Evolutionary conservation across 2,113 vertebrate genomes (phyloP).

Genomic region (Marmota flaviventris): DNA sequence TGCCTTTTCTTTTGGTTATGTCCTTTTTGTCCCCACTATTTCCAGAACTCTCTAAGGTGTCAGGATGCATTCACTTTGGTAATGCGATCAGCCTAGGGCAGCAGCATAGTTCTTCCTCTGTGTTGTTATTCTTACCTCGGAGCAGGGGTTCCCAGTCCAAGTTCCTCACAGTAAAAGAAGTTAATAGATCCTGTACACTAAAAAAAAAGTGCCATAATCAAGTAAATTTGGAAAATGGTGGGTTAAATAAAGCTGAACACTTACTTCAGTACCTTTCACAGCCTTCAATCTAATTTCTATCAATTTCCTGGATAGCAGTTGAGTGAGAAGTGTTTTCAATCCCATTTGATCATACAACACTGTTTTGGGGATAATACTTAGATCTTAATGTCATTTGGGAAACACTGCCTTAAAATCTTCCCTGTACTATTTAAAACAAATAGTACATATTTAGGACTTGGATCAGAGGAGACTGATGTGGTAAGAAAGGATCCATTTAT

Average conservation of each 20-base stretch:
- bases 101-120: neutral
- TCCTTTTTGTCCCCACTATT: neutral
- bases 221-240: neutral
- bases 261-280: neutral
- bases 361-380: neutral
- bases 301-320: neutral
- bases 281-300: constrained; percentile 20
- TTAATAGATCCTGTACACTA: neutral
- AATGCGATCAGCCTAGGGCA: neutral
- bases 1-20: neutral
- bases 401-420: neutral
- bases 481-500: neutral
- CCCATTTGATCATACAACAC: neutral
- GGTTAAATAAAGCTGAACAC: constrained; percentile 38
- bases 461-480: neutral
- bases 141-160: neutral
- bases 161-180: neutral
- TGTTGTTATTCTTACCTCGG: neutral
- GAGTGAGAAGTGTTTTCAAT: constrained; percentile 5
- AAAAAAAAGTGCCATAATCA: neutral
- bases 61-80: neutral
- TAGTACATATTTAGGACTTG: neutral
- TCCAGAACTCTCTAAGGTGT: constrained; percentile 7
- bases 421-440: neutral
- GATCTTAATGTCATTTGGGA: neutral